phyloP scores from a whole-genome alignment of 2,113 vertebrate species.

The Silurus asotus region DNA sequence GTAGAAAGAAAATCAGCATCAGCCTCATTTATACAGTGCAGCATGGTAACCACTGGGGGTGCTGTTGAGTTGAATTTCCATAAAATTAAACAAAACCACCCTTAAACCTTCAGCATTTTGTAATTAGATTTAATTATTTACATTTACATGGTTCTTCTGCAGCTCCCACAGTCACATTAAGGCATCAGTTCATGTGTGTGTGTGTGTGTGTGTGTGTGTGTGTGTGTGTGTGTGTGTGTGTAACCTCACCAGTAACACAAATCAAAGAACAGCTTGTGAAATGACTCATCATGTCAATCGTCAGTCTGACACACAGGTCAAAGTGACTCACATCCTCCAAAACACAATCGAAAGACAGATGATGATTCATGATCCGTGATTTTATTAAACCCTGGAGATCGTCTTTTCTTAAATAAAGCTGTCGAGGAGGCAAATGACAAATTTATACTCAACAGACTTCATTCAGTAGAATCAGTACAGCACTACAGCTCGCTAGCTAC shows the following conservation, averaged over 20 bases:
- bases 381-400: not conserved
- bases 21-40: not conserved
- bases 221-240: not conserved
- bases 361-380: not conserved
- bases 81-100: not conserved
- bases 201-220: constrained; percentile 1
- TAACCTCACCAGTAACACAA: not conserved
- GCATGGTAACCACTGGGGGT: not conserved
- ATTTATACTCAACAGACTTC: not conserved
- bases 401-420: not conserved
- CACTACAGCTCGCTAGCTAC: too few species aligned
- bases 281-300: not conserved
- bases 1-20: not conserved
- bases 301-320: not conserved
- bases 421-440: not conserved
- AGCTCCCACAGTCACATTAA: not conserved
- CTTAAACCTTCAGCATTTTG: not conserved
- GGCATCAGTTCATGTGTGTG: not conserved
- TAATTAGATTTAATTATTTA: not conserved
- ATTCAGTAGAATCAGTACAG: not conserved
- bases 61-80: not conserved
- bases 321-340: not conserved
- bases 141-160: not conserved
- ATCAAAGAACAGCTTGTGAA: not conserved
- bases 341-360: not conserved